Conservation (phyloP, 2,113 vertebrate genomes). For the Holacanthus passer region DNA sequence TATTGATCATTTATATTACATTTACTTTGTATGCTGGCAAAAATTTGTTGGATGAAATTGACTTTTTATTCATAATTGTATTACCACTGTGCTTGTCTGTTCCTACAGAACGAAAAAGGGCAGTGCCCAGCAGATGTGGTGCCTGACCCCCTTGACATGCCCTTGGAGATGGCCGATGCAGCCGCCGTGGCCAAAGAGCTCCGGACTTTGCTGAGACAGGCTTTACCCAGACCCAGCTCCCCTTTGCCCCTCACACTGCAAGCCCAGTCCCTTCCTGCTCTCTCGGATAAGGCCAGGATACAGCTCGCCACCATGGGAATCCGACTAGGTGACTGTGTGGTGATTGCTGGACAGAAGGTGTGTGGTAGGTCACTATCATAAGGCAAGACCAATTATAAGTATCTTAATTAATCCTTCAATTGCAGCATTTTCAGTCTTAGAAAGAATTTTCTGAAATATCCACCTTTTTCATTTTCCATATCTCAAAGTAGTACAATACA, state of each 20-base stretch:
- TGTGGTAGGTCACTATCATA: conserved; percentile 22
- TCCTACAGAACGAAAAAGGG: conserved; percentile 91
- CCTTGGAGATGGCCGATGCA: conserved; percentile 94
- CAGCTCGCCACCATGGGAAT: conserved; percentile 89
- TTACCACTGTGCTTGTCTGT: background rate
- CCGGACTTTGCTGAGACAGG: conserved; percentile 87
- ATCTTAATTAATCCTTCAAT: background rate
- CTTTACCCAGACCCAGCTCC: conserved; percentile 84
- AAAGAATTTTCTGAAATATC: background rate
- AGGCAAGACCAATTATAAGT: background rate
- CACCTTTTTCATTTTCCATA: background rate
- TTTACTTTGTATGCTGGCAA: conserved; percentile 4
- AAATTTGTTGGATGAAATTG: background rate
- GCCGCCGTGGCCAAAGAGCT: conserved; percentile 93
- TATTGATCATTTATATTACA: background rate
- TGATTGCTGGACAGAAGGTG: conserved; percentile 98
- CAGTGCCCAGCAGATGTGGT: conserved; percentile 93
- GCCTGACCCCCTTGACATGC: conserved; percentile 95
- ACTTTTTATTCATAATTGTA: background rate
- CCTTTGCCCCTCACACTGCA: conserved; percentile 82
- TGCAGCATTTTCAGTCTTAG: background rate
- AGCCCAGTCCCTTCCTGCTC: conserved; percentile 75
- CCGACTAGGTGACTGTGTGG: conserved; percentile 92
- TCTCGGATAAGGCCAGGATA: conserved; percentile 83
- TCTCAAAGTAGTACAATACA: conserved; percentile 13